Conservation (phyloP, 53 echinoderm and acorn worm genomes). For the Actinopyga echinites region DNA sequence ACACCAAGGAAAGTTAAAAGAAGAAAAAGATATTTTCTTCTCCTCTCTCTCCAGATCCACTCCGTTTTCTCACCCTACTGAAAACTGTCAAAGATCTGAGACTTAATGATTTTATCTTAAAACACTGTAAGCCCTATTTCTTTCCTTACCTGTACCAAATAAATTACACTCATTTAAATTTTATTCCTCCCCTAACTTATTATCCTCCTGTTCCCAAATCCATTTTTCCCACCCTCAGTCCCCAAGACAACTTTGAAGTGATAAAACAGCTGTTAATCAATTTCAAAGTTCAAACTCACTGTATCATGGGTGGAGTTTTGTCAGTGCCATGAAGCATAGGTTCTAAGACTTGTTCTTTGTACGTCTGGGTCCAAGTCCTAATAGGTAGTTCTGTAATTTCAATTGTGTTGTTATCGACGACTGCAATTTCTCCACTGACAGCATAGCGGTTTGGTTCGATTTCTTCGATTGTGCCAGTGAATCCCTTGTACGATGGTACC, state of each 20-base stretch:
- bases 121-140: too few relatives aligned
- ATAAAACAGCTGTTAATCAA: background rate
- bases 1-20: too few relatives aligned
- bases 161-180: too few relatives aligned
- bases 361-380: slow-evolving; percentile 90
- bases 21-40: too few relatives aligned
- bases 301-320: slow-evolving; percentile 80
- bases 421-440: slow-evolving; percentile 79
- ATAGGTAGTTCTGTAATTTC: slow-evolving; percentile 96
- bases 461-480: slow-evolving; percentile 88
- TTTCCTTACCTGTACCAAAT: too few relatives aligned
- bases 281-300: slow-evolving; percentile 48
- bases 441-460: slow-evolving; percentile 85
- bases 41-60: too few relatives aligned
- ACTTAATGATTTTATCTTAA: too few relatives aligned
- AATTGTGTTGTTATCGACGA: slow-evolving; percentile 86
- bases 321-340: slow-evolving; percentile 88
- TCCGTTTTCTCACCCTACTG: too few relatives aligned
- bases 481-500: slow-evolving; percentile 93
- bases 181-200: too few relatives aligned
- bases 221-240: background rate
- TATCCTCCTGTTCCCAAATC: background rate
- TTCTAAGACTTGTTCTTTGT: slow-evolving; percentile 92
- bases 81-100: too few relatives aligned
- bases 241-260: background rate